Evolutionary conservation across 2,797 vertebrate species (phyloP).

Genomic region (Chiloscyllium punctatum): DNA sequence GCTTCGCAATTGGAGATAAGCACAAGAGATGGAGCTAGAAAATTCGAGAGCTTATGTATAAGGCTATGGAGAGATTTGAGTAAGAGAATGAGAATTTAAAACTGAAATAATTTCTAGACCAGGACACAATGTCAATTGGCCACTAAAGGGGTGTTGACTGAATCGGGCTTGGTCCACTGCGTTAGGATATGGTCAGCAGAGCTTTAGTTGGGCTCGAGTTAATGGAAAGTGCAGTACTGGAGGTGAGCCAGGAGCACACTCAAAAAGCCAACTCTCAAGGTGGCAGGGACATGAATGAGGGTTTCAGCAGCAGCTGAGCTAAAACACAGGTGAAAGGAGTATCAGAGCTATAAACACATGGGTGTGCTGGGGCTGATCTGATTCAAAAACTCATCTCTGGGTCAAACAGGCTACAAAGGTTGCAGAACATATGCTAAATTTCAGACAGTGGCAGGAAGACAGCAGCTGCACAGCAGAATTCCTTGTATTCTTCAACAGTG

Average conservation of each 20-base stretch:
- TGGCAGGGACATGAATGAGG: not conserved
- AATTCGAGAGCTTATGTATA: too few species aligned
- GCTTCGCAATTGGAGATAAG: not conserved
- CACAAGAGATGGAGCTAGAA: too few species aligned
- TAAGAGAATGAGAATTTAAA: not conserved
- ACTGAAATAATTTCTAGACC: not conserved
- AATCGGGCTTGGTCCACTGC: not conserved
- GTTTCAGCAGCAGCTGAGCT: not conserved
- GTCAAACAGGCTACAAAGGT: not conserved
- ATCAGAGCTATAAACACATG: not conserved
- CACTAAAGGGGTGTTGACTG: not conserved
- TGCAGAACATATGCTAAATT: not conserved
- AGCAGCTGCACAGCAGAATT: not conserved
- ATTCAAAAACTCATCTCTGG: not conserved
- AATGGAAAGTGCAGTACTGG: not conserved
- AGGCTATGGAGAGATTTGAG: not conserved
- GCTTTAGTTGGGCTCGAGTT: not conserved
- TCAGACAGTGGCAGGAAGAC: not conserved
- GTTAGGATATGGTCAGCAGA: not conserved
- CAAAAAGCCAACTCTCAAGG: not conserved
- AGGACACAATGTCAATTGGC: not conserved
- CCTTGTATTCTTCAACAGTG: not conserved
- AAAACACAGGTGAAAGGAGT: not conserved
- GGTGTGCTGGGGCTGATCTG: not conserved
- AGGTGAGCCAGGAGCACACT: not conserved